phyloP scores from a whole-genome alignment of 2,888 invertebrate genomes.

The Ypsolopha scabrella region DNA sequence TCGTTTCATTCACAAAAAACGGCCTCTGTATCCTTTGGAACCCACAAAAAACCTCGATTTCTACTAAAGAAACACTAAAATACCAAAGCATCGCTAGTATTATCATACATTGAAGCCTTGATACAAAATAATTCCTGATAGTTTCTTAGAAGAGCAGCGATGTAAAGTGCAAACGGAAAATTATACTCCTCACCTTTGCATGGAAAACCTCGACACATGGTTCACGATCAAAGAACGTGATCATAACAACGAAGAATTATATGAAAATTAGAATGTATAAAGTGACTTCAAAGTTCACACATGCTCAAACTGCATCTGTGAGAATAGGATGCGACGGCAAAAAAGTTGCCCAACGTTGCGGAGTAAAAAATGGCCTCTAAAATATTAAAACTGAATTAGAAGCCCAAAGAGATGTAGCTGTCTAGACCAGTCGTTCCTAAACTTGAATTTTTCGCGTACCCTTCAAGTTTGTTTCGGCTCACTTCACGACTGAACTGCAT shows the following conservation, averaged over 20 bases:
- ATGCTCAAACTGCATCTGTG: slow-evolving; percentile 2
- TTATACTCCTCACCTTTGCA: too few species aligned
- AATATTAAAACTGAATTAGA: neutral
- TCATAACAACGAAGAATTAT: slow-evolving; percentile 11
- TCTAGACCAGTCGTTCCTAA: neutral
- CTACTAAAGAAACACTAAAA: too few species aligned
- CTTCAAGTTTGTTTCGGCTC: too few species aligned
- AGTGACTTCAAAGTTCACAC: neutral
- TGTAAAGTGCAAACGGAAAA: neutral
- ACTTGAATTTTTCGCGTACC: too few species aligned
- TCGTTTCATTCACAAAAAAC: slow-evolving; percentile 34
- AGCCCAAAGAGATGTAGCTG: neutral
- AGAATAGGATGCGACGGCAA: neutral
- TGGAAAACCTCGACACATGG: neutral
- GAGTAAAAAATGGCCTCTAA: slow-evolving; percentile 5
- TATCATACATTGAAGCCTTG: neutral
- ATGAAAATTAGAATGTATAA: slow-evolving; percentile 6
- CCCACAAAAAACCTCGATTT: slow-evolving; percentile 20
- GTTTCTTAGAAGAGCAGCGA: neutral
- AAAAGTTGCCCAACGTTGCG: neutral
- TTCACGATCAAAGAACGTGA: slow-evolving; percentile 25
- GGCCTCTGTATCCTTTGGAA: slow-evolving; percentile 16
- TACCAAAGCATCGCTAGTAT: neutral
- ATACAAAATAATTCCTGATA: too few species aligned
- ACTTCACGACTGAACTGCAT: too few species aligned